Evolutionary conservation across 2,797 vertebrate genomes (phyloP), one percentile per base, ranked within the genome.

Genomic region (Lutjanus argentimaculatus): DNA sequence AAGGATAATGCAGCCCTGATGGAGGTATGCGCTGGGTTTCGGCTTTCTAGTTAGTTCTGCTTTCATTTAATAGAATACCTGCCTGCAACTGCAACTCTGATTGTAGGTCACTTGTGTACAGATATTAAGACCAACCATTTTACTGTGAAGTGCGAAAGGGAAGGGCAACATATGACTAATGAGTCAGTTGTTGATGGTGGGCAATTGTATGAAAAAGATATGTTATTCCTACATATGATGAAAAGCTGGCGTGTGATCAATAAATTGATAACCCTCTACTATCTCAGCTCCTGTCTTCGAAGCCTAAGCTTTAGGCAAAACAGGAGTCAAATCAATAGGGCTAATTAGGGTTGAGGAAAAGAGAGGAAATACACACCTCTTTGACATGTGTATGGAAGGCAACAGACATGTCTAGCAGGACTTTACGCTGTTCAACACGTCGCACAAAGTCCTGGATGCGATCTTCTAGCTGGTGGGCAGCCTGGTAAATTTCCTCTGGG

Each of bases 381-480:
- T 99, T 99, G 64, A 98, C 98, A 0, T 99, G 98, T 3, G 98
- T 99, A 91, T 99, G 98, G 85, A 99, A 99, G 62, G 98, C 97
- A 75, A 99, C 98, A 0, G 98, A 99, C 98, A 99, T 99, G 94
- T 99, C 98, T 85, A 99, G 92, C 19, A 99, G 95, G 87, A 99
- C 95, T 94, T 99, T 99, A 8, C 98, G 96, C 46, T 99, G 98
- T 88, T 99, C 98, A 1, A 99, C 98, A 0, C 98, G 97, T 17
- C 98, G 94, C 49, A 99, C 98, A 75, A 99, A 99, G 91, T 99
- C 98, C 94, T 99, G 98, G 86, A 99, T 99, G 62, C 98, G 95
- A 90, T 99, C 98, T 79, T 99, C 98, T 0, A 99, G 95, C 90
- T 99, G 98, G 93, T 98, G 98, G 71, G 98, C 98, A 15, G 98